Evolutionary conservation across 2,888 invertebrate genomes (phyloP), one percentile per base, ranked within the genome.

Genomic region (Leucophora obtusa): DNA sequence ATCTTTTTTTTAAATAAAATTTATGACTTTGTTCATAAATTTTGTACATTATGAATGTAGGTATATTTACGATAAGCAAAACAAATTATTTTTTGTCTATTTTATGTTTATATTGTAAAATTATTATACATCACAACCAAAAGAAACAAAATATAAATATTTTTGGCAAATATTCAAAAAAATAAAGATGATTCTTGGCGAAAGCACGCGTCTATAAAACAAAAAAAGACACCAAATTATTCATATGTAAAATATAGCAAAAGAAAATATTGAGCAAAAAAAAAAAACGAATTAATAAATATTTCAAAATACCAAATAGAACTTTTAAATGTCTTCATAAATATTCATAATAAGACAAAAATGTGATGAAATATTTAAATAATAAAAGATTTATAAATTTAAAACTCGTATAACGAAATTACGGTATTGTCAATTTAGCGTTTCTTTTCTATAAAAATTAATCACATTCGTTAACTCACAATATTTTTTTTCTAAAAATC

Each of bases 151-250:
- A 21, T 3, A 21, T 28, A 4, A 6, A 47, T 47, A 47, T 47
- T 53, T 63, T 77, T 76, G 76, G 76, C 70, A 77, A 0, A 58
- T 50, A 14, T 24, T 71, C 63, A 62, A 65, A 35, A 70, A 58
- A 14, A 38, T 18, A 43, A 18, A 21, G 15, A 60, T 15, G 17
- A 65, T 56, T 58, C 24, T 65, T 77, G 70, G 58, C 76, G 56
- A 76, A 76, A 63, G 63, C 68, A 63, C 62, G 38, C 69, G 62
- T 63, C 75, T 62, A 28, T 24, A 14, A 6, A 9, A 35, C 28
- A 33, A 56, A 2, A n/a, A 24, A 56, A n/a, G 9, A 28, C 5
- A 56, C 14, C 24, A 28, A 28, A 28, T 28, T 28, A 28, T 28
- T 28, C 28, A 28, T 28, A 28, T 3, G 28, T 28, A 28, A 7